Conservation (phyloP, 1,140 invertebrate genomes). For the Schlechtendalia chinensis region DNA sequence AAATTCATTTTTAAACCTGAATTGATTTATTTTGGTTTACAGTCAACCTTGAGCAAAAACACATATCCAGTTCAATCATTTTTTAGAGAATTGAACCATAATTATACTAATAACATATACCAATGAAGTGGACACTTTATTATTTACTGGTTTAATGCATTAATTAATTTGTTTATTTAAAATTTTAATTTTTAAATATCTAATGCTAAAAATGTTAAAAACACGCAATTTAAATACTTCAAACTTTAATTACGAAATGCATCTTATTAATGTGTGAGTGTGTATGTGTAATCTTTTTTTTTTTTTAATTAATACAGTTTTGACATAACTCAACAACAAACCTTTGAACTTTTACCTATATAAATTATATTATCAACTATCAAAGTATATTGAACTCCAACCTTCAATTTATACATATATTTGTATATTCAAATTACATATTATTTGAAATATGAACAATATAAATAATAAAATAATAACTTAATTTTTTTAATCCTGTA, state of each 20-base stretch:
- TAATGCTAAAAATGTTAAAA: no score
- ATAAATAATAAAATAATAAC: neutral
- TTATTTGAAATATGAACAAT: neutral
- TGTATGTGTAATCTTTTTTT: no score
- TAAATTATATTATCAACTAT: neutral
- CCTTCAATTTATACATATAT: neutral
- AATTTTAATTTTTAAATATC: no score
- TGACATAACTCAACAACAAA: neutral
- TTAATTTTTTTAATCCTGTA: neutral
- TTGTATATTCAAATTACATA: neutral
- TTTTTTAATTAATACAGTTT: neutral
- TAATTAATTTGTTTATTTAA: no score
- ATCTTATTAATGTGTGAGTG: no score
- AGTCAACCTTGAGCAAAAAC: neutral
- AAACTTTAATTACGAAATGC: no score
- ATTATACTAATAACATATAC: no score
- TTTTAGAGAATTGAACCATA: neutral
- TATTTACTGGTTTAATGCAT: no score
- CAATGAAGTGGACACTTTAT: no score
- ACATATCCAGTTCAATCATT: neutral
- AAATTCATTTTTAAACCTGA: neutral
- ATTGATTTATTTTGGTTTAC: neutral
- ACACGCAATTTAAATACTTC: no score
- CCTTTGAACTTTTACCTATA: constrained; percentile 4
- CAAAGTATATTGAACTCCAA: neutral